phyloP scores from a whole-genome alignment of 1,140 invertebrate species.

The Trachymyrmex septentrionalis region DNA sequence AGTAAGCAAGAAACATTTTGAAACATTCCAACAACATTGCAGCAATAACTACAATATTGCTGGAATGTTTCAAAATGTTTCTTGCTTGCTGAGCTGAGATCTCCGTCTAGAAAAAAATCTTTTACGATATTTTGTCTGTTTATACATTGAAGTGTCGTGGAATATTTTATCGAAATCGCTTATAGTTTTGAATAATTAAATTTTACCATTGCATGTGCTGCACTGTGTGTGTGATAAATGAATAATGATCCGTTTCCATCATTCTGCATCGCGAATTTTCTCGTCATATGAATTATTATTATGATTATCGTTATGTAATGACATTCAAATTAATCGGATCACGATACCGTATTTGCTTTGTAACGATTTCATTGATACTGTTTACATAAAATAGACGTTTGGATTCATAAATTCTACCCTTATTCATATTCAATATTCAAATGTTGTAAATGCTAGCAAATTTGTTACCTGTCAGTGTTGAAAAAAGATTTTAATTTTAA shows the following conservation, averaged over 20 bases:
- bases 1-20: no score
- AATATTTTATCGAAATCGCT: not conserved
- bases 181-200: constrained; percentile 9
- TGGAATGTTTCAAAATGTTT: no score
- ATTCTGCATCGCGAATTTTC: not conserved
- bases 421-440: no score
- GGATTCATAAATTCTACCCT: not conserved
- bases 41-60: no score
- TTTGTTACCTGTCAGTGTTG: not conserved
- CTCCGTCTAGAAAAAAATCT: not conserved
- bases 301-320: not conserved
- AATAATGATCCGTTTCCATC: constrained; percentile 11
- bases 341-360: constrained; percentile 20
- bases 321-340: constrained; percentile 23
- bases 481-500: not conserved
- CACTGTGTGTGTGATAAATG: constrained; percentile 1
- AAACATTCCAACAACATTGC: no score
- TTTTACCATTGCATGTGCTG: constrained; percentile 2
- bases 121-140: not conserved
- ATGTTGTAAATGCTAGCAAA: not conserved
- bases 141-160: not conserved
- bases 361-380: not conserved
- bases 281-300: constrained; percentile 13
- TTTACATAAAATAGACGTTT: not conserved
- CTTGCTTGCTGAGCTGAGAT: not conserved